Evolutionary conservation across 2,113 vertebrate species (phyloP).

Genomic region (Nyctereutes procyonoides): DNA sequence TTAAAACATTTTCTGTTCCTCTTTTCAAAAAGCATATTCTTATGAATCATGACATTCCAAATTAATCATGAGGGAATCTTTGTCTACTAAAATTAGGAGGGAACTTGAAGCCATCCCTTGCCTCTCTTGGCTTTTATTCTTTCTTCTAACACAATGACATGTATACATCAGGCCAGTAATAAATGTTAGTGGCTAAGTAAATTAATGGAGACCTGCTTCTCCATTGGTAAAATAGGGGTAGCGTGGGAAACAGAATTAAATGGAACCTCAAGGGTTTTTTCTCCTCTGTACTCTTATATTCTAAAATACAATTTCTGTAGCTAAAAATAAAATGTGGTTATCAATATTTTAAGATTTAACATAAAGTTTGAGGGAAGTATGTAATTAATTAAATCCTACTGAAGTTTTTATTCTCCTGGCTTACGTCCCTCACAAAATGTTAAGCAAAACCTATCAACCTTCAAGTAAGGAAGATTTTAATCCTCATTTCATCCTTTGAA

Average conservation of each 20-base stretch:
- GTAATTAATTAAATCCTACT: neutral
- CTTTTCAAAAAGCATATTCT: neutral
- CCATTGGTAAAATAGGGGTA: neutral
- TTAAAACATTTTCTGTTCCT: fast-evolving
- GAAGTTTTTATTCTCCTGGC: neutral
- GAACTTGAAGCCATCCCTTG: neutral
- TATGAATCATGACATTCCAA: neutral
- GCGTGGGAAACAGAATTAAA: neutral
- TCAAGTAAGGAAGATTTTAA: conserved; percentile 37
- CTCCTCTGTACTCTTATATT: neutral
- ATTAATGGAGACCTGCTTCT: neutral
- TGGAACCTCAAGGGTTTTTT: neutral
- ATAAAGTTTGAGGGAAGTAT: neutral
- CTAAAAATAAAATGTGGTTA: neutral
- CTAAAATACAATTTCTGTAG: neutral
- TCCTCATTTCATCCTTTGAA: conserved; percentile 47
- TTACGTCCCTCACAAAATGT: conserved; percentile 7
- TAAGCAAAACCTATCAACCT: conserved; percentile 1
- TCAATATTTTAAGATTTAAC: conserved; percentile 19
- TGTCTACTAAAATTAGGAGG: neutral
- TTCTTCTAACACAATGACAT: neutral
- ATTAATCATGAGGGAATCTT: no score
- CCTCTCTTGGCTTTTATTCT: neutral
- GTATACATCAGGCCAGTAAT: fast-evolving
- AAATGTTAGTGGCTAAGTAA: neutral